These are phyloP conservation scores for Montipora foliosa DNA, from an alignment of 64 coral and sea anemone species.

Conservation along the genomic window DNA sequence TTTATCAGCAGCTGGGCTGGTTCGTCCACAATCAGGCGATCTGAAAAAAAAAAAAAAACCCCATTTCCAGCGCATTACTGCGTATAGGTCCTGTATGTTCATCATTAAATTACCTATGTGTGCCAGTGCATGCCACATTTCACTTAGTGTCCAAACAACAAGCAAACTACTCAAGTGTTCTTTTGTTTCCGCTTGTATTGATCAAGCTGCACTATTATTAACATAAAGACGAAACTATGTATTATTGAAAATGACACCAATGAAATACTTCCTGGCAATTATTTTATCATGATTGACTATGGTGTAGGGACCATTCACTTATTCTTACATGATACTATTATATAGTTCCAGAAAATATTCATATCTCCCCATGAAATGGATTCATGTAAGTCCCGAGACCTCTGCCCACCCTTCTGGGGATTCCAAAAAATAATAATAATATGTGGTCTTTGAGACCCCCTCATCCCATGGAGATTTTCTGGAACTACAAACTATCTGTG, in stretches of 20 bases:
- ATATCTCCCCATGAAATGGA: neutral
- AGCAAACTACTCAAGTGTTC: neutral
- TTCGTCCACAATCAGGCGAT: neutral
- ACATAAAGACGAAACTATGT: neutral
- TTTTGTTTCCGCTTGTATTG: neutral
- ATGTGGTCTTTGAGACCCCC: too few relatives aligned
- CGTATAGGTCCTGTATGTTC: neutral
- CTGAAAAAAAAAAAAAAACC: neutral
- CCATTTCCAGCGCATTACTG: neutral
- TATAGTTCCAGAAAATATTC: neutral
- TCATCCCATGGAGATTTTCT: too few relatives aligned
- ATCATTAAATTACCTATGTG: neutral
- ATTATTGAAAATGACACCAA: neutral
- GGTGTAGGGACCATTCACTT: neutral
- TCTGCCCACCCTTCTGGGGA: neutral
- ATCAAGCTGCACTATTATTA: neutral
- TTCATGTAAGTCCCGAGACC: slow-evolving; percentile 2
- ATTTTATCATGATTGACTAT: neutral
- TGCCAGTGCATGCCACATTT: neutral
- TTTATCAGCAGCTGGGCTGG: neutral
- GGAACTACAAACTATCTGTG: too few relatives aligned
- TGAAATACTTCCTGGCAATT: neutral
- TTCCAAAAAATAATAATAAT: too few relatives aligned
- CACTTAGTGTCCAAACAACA: slow-evolving; percentile 2
- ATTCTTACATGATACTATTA: neutral